These are phyloP conservation scores for Perca schrenkii DNA, from an alignment of 2,113 vertebrate genomes.

Conservation along the genomic window DNA sequence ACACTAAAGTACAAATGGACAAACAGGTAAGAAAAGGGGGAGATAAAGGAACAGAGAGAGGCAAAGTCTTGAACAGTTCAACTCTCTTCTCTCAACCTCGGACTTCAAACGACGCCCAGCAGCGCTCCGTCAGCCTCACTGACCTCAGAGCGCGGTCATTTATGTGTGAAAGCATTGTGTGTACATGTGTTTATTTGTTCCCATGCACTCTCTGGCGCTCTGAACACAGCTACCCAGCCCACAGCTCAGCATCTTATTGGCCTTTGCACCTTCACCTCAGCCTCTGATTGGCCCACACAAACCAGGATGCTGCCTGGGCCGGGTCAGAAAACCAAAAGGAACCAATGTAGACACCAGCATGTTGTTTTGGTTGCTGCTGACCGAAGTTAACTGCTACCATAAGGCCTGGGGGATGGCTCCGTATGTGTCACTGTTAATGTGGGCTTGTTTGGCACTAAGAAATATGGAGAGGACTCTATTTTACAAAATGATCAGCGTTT, in stretches of 20 bases:
- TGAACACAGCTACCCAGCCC: conserved; percentile 48
- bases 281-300: conserved; percentile 58
- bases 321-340: conserved; percentile 55
- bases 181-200: conserved; percentile 65
- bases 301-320: conserved; percentile 38
- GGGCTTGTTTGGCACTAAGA: conserved; percentile 63
- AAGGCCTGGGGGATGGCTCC: conserved; percentile 63
- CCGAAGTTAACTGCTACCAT: conserved; percentile 67
- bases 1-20: conserved; percentile 26
- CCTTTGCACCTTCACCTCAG: conserved; percentile 42
- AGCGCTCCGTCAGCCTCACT: conserved; percentile 60
- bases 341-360: conserved; percentile 59
- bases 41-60: conserved; percentile 30
- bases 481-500: conserved; percentile 44
- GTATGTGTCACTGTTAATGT: conserved; percentile 61
- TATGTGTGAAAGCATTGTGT: conserved; percentile 41
- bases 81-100: conserved; percentile 27
- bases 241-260: conserved; percentile 61
- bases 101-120: conserved; percentile 55
- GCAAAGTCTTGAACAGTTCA: conserved; percentile 33
- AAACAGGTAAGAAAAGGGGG: conserved; percentile 35
- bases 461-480: conserved; percentile 32
- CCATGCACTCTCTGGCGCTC: conserved; percentile 44
- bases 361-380: conserved; percentile 74
- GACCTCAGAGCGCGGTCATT: conserved; percentile 44